Base-by-base conservation (phyloP, 2,113 vertebrate species). In the Engraulis encrasicolus region DNA sequence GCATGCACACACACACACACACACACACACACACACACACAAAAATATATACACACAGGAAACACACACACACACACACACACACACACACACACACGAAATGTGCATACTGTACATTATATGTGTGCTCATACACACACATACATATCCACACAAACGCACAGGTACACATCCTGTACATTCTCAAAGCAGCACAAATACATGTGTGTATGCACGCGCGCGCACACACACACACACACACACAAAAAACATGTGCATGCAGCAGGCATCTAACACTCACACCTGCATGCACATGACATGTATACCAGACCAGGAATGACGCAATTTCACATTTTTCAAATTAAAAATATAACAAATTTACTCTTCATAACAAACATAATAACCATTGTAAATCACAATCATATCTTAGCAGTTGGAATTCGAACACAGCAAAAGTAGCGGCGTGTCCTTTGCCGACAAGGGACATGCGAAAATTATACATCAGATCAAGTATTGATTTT, bases 1-100 rank as follows among this genome's bases (percentile, higher is more conserved):
- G 82, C 79, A 84, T 81, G 37, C 78, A 81, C 85, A 88, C 78
- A 83, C n/a, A 50, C 45, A 54, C 79, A 52, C 49, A 45, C 74
- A 81, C 52, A 83, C 78, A 48, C 61, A 84, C 81, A 84, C n/a
- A 84, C 81, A 80, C 84, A 87, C 78, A 82, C 20, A 80, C 71
- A 61, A 48, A 34, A 40, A 77, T 48, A 79, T 80, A 84, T 50
- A 82, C 66, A 80, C 31, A 74, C 77, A 88, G n/a, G n/a, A n/a
- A n/a, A n/a, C 71, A 61, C 52, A 34, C 66, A 77, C 48, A 79
- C 82, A 84, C 58, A 82, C 66, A 80, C 31, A 74, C 77, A 88
- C 85, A 87, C 81, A 81, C 74, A 40, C 71, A 37, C 48, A 34
- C 14, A 36, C 61, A 78, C 66, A n/a, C n/a, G n/a, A n/a, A n/a